phyloP scores from a whole-genome alignment of 1,140 invertebrate genomes.

The Calliphora vicina region DNA sequence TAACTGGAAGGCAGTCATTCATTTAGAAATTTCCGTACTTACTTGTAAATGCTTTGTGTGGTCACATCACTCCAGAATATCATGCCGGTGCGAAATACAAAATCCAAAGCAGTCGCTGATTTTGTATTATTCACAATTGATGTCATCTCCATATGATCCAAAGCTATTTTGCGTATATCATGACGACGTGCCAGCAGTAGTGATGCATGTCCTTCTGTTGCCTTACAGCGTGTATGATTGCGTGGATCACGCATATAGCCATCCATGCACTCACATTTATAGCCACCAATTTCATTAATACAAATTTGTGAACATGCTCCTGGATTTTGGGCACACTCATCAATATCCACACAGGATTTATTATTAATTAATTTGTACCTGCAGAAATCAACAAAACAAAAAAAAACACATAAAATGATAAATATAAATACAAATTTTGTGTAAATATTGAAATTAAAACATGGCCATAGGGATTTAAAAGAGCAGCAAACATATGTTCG shows the following conservation, averaged over 20 bases:
- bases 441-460: no score
- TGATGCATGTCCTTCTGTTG: conserved; percentile 84
- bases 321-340: conserved; percentile 86
- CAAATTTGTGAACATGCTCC: conserved; percentile 94
- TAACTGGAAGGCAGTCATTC: no score
- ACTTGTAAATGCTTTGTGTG: conserved; percentile 90
- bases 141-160: conserved; percentile 91
- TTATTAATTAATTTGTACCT: conserved; percentile 76
- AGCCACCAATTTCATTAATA: conserved; percentile 88
- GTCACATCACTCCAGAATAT: conserved; percentile 95
- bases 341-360: conserved; percentile 84
- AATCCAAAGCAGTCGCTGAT: conserved; percentile 86
- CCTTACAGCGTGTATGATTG: conserved; percentile 85
- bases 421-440: neutral
- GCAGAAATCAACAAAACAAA: neutral
- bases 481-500: no score
- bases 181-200: conserved; percentile 83
- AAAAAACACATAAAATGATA: neutral
- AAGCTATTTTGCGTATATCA: conserved; percentile 88
- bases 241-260: conserved; percentile 88
- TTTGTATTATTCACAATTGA: conserved; percentile 87
- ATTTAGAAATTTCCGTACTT: no score
- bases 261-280: conserved; percentile 89
- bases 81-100: conserved; percentile 88
- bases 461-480: no score